Evolutionary conservation across 2,113 vertebrate genomes (phyloP).

Genomic region (Calidris pugnax): DNA sequence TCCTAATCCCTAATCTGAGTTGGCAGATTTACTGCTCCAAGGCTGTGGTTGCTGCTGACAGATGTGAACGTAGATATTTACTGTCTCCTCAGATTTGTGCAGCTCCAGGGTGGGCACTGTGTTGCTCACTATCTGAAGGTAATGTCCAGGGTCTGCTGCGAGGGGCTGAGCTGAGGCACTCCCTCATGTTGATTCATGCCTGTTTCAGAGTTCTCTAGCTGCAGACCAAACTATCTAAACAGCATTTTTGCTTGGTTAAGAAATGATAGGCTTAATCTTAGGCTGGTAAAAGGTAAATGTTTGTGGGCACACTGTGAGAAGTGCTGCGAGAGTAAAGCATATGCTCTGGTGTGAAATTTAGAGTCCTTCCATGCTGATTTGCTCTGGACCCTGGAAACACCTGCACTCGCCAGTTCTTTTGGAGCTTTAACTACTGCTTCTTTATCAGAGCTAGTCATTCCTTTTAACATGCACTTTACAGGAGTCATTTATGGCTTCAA

Average conservation of each 20-base stretch:
- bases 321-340: background rate
- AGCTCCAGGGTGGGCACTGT: background rate
- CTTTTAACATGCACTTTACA: background rate
- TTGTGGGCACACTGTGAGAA: background rate
- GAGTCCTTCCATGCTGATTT: background rate
- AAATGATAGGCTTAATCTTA: background rate
- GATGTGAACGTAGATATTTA: background rate
- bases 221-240: background rate
- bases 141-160: background rate
- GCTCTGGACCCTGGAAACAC: background rate
- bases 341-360: accelerated
- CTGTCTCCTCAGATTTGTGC: background rate
- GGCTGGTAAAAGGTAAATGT: background rate
- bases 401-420: background rate
- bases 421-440: background rate
- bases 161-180: background rate
- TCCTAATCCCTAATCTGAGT: background rate
- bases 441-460: background rate
- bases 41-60: conserved; percentile 10
- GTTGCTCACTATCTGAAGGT: background rate
- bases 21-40: background rate
- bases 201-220: background rate
- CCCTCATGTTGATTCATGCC: background rate
- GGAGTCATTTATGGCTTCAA: background rate
- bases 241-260: background rate